These are phyloP conservation scores for Calameuta pallipes DNA, from an alignment of 2,888 invertebrate species.

Conservation along the genomic window DNA sequence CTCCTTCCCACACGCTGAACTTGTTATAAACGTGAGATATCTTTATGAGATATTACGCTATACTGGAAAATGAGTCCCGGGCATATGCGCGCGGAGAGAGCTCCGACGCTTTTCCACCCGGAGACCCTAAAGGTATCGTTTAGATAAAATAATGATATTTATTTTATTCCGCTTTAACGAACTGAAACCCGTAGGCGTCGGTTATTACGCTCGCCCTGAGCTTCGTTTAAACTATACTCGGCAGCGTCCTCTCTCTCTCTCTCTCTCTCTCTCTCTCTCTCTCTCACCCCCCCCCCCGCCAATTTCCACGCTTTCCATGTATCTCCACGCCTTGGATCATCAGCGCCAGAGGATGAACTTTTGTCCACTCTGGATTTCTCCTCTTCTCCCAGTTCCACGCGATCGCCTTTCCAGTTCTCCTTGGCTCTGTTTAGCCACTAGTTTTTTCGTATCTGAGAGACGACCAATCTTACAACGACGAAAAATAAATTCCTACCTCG, in stretches of 20 bases:
- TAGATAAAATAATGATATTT: background rate
- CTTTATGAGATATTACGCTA: slow-evolving; percentile 4
- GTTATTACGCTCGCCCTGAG: background rate
- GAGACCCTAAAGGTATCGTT: background rate
- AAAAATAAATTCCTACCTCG: too few relatives aligned
- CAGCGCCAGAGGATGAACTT: background rate
- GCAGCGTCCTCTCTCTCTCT: too few relatives aligned
- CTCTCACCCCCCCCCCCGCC: too few relatives aligned
- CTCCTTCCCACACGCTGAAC: slow-evolving; percentile 17
- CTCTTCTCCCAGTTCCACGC: background rate
- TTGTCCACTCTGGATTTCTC: background rate
- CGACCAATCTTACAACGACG: background rate
- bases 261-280: too few relatives aligned
- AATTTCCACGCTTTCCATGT: background rate
- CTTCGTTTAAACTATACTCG: background rate
- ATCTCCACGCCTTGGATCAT: background rate
- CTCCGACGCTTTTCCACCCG: background rate
- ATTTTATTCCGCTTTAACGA: background rate
- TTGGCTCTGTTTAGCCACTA: background rate
- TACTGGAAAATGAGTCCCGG: slow-evolving; percentile 37
- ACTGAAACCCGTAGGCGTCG: background rate
- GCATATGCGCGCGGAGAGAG: slow-evolving; percentile 11
- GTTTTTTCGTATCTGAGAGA: background rate
- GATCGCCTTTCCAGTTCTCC: background rate
- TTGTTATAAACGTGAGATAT: slow-evolving; percentile 12